Base-by-base conservation (phyloP, 1,140 invertebrate species). In the Stegodyphus mimosarum region DNA sequence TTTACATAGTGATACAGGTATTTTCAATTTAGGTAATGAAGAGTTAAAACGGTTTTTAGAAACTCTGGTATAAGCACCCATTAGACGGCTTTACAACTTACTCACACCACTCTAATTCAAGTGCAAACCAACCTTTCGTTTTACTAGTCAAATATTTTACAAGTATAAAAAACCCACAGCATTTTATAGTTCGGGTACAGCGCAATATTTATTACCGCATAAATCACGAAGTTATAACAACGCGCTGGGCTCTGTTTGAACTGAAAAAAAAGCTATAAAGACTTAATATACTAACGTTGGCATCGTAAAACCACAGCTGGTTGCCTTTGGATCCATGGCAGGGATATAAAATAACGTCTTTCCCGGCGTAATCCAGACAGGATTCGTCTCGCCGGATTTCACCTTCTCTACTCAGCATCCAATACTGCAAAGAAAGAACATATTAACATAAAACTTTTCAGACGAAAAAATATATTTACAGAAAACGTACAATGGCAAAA, bases 321-420 rank as follows among this genome's bases (percentile, higher is more conserved):
- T 98, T 98, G 83, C 97, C 97, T 91, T 96, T 96, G 87, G 96
- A 96, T 7, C 97, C 96, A 90, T 99, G 98, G 90, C 97, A 99
- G 33, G 97, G 96, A 91, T 98, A 98, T 60, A 98, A 92, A 73
- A 98, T 96, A 49, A 99, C 95, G 90, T 97, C 96, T 86, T 94
- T 93, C 10, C 97, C 98, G 70, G 97, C 96, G 92, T 96, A 99
- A 92, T 99, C 98, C 83, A 99, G 92, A 90, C 98, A 99, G 17
- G 96, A 95, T 91, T 99, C 98, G 90, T 99, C 98, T 89, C 98
- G 92, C 80, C 98, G 93, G 87, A 99, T 99, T 92, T 99, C 98
- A 49, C 97, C 97, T 72, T 93, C 93, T 91, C 98, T 99, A 89
- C 96, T 98, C 90, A 98, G 92, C 96, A 99, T 97, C 97, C 97